phyloP scores from a whole-genome alignment of 2,797 vertebrate species.

The Buceros bicornis region DNA sequence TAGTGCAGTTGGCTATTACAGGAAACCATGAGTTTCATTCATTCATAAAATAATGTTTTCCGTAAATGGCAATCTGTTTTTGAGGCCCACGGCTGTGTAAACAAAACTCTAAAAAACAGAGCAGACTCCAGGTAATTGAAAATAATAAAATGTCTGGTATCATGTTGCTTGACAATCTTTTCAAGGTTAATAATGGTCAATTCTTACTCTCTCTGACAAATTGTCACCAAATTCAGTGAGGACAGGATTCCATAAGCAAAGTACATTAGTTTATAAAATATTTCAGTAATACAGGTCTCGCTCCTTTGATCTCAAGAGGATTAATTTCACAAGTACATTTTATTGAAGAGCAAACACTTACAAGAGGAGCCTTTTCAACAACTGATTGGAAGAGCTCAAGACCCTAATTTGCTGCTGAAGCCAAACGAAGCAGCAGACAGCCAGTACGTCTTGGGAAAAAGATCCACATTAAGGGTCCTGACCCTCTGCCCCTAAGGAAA shows the following conservation, averaged over 20 bases:
- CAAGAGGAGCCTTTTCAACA: not conserved
- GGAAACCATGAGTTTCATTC: constrained; percentile 28
- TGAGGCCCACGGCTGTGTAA: not conserved
- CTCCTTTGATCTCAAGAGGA: constrained; percentile 16
- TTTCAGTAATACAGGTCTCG: constrained; percentile 30
- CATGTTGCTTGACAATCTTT: not conserved
- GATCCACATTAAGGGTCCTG: not conserved
- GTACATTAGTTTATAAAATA: constrained; percentile 25
- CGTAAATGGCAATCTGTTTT: constrained; percentile 33
- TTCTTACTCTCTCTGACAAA: not conserved
- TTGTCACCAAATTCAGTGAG: not conserved
- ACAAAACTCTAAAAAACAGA: not conserved
- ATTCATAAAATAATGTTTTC: constrained; percentile 33
- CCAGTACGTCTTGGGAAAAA: not conserved
- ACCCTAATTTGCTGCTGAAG: not conserved
- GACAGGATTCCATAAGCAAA: not conserved
- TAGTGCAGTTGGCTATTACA: not conserved
- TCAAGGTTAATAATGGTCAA: not conserved
- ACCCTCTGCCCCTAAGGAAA: not conserved
- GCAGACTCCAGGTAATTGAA: not conserved
- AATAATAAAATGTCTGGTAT: not conserved
- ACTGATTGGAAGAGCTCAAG: not conserved
- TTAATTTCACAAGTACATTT: not conserved
- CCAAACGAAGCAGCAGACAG: not conserved
- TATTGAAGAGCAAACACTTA: constrained; percentile 38